Base-by-base conservation (phyloP, 2,113 vertebrate species). In the Xiphophorus hellerii region DNA sequence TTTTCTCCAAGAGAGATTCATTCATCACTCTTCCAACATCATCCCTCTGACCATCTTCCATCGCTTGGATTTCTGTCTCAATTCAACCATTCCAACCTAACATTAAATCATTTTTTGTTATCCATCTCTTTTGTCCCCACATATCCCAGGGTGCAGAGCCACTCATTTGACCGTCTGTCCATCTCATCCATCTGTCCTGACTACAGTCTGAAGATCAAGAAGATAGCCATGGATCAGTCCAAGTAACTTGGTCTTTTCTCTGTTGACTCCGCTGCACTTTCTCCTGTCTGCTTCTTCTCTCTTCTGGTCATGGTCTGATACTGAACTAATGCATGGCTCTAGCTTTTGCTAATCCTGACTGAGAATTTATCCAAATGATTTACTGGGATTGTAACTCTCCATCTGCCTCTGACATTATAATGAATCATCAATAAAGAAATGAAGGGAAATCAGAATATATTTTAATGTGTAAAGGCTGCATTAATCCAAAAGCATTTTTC, bases 201-300 rank as follows among this genome's bases (percentile, higher is more conserved):
- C 93, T 94, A 93, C 94, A 93, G 91, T 89, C 83, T 93, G 93
- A 95, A 94, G 94, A 93, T 94, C 83, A 94, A 93, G 92, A 95
- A 93, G 91, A 93, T 94, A 90, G 80, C 92, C 84, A 69, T 91
- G 93, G 94, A 95, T 86, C 94, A 94, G 88, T 90, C 95, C 86
- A 95, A 95, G 95, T 95, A 95, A 95, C 92, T 76, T 62, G 74
- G 66, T 78, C 76, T 66, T 74, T 74, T 72, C 69, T 82, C 37
- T 82, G 13, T 31, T 42, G 61, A 73, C 60, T 76, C 62, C 74
- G 67, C 80, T 25, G 20, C 35, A 29, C 74, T 71, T 62, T 44
- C 44, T 78, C n/a, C 37, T 80, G 64, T 80, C 62, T 77, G 44
- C 44, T 75, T 66, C 78, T 79, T 70, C 69, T 78, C 35, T 78